Conservation (phyloP, 2,888 invertebrate species). For the Eilema sororculum region DNA sequence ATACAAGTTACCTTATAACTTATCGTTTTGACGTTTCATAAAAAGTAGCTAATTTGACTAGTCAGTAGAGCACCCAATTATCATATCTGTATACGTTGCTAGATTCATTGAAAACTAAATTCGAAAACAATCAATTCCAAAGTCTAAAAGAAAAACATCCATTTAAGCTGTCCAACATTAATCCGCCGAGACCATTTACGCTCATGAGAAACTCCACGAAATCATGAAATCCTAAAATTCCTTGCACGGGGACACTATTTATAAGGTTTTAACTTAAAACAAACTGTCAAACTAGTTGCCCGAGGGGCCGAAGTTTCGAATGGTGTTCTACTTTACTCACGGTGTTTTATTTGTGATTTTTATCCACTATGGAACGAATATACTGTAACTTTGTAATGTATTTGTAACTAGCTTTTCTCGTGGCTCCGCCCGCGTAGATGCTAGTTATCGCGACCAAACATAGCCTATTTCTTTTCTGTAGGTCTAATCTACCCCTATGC, state of each 20-base stretch:
- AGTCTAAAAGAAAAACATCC: conserved; percentile 17
- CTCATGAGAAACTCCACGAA: conserved; percentile 66
- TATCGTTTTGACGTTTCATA: too few species aligned
- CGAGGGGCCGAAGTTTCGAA: conserved; percentile 69
- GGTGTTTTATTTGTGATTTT: conserved; percentile 75
- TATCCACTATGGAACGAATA: conserved; percentile 23
- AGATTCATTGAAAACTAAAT: background rate
- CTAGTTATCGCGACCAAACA: too few species aligned
- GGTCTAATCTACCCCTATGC: too few species aligned
- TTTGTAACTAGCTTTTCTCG: too few species aligned
- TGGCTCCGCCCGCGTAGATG: too few species aligned
- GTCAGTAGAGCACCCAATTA: too few species aligned
- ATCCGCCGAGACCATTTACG: conserved; percentile 57
- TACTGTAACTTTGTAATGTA: background rate
- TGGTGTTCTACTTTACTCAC: conserved; percentile 70
- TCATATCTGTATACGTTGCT: too few species aligned
- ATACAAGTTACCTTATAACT: too few species aligned
- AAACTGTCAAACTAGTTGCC: conserved; percentile 77
- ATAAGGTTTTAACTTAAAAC: conserved; percentile 77
- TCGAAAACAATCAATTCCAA: conserved; percentile 13
- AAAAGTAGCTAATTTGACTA: too few species aligned
- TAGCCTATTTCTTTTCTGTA: too few species aligned
- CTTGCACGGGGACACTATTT: conserved; percentile 73
- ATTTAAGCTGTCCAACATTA: conserved; percentile 42
- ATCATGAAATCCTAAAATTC: conserved; percentile 69